A percentile compares a stretch with the other conserved stretches of the same genome.
Conservation (phyloP, 2,113 vertebrate genomes). For the Haemorhous mexicanus region DNA sequence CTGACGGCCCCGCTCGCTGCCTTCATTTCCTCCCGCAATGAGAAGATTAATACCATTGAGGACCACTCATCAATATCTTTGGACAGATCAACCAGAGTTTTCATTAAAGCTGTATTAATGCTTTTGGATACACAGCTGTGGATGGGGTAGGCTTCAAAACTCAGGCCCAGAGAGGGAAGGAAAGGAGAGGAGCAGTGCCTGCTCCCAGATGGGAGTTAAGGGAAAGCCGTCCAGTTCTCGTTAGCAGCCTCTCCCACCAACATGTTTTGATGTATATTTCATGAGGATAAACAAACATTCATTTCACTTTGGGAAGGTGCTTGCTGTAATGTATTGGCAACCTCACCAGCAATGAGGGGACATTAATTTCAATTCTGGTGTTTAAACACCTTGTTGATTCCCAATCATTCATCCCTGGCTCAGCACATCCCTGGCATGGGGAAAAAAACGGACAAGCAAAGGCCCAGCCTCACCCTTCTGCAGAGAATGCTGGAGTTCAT, state of each 20-base stretch:
- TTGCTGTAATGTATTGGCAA: constrained; percentile 86
- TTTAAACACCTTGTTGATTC: constrained; percentile 88
- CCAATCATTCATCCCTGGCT: constrained; percentile 83
- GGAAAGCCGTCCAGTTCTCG: not conserved
- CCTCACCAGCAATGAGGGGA: constrained; percentile 79
- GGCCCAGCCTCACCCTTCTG: not conserved
- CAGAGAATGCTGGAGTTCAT: not conserved
- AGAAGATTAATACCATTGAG: constrained; percentile 76
- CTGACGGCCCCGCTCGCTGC: constrained; percentile 15
- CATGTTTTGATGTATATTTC: constrained; percentile 83
- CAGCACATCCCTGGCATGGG: not conserved
- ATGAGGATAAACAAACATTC: constrained; percentile 91
- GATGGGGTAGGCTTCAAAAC: constrained; percentile 61
- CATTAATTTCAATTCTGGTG: constrained; percentile 88
- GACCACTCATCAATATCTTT: constrained; percentile 79
- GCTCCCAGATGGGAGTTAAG: constrained; percentile 30
- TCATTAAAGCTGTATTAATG: constrained; percentile 80
- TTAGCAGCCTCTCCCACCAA: constrained; percentile 64
- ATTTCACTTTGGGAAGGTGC: constrained; percentile 88
- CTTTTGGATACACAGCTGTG: constrained; percentile 73
- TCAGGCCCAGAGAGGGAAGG: constrained; percentile 10
- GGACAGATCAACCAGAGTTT: constrained; percentile 81
- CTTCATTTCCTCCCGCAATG: constrained; percentile 73
- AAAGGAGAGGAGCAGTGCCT: not conserved
- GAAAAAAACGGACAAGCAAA: not conserved